These are phyloP conservation scores for Thunnus albacares DNA, from an alignment of 2,797 vertebrate genomes.

Conservation along the genomic window DNA sequence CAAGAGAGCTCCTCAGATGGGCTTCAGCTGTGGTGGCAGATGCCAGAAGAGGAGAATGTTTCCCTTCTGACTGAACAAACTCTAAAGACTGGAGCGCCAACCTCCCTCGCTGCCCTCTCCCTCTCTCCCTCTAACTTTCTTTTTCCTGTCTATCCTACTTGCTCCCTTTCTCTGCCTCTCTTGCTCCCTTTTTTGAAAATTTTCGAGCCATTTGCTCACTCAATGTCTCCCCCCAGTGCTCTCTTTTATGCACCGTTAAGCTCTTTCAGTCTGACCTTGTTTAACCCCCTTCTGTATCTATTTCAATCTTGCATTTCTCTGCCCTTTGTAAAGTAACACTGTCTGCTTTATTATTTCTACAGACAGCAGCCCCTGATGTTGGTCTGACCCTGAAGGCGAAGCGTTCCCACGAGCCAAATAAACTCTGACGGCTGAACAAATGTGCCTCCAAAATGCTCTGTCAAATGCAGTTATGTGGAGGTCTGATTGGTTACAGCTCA, in stretches of 20 bases:
- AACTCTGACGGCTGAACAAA: slow-evolving; percentile 72
- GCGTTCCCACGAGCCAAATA: slow-evolving; percentile 61
- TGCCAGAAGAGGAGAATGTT: slow-evolving; percentile 89
- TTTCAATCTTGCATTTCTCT: slow-evolving; percentile 67
- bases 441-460: slow-evolving; percentile 59
- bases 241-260: slow-evolving; percentile 62
- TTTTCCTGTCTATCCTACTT: slow-evolving; percentile 42
- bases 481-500: slow-evolving; percentile 36
- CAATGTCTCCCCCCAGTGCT: slow-evolving; percentile 58
- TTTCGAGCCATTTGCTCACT: slow-evolving; percentile 52
- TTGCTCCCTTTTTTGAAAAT: slow-evolving; percentile 14
- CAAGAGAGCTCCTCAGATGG: slow-evolving; percentile 89
- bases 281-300: slow-evolving; percentile 74
- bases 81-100: slow-evolving; percentile 65
- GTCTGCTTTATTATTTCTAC: slow-evolving; percentile 71
- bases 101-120: slow-evolving; percentile 74
- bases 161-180: slow-evolving; percentile 40
- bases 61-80: slow-evolving; percentile 63
- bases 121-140: slow-evolving; percentile 39
- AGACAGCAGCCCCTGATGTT: slow-evolving; percentile 63
- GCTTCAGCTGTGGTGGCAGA: slow-evolving; percentile 89
- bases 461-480: slow-evolving; percentile 59
- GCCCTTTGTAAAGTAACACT: slow-evolving; percentile 69
- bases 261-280: slow-evolving; percentile 67
- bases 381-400: slow-evolving; percentile 62